Evolutionary conservation across 2,888 invertebrate genomes (phyloP).

Genomic region (Lycia hirtaria): DNA sequence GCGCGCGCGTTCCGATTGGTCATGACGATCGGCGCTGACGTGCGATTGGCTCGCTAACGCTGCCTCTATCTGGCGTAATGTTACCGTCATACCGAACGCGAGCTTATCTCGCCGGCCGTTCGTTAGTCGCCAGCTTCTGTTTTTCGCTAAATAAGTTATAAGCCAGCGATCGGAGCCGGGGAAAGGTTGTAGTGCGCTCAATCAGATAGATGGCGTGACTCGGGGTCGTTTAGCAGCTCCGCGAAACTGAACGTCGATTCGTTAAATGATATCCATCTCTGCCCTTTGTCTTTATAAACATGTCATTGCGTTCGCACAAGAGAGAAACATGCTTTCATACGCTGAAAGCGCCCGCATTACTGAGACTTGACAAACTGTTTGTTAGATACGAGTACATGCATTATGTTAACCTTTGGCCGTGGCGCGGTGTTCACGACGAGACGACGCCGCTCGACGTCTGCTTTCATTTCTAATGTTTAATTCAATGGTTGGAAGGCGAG

Average conservation of each 20-base stretch:
- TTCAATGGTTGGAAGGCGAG: conserved; percentile 37
- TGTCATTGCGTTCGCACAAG: conserved; percentile 72
- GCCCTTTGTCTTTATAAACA: conserved; percentile 83
- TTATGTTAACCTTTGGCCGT: conserved; percentile 53
- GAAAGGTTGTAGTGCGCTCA: conserved; percentile 70
- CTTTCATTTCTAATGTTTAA: conserved; percentile 29
- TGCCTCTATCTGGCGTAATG: conserved; percentile 72
- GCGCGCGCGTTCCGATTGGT: conserved; percentile 75
- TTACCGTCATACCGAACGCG: conserved; percentile 76
- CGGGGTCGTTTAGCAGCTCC: conserved; percentile 77
- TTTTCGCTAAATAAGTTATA: conserved; percentile 83
- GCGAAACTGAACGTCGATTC: conserved; percentile 80
- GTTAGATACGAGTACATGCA: conserved; percentile 53
- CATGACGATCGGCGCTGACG: conserved; percentile 76
- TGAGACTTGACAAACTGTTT: conserved; percentile 57
- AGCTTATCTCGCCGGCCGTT: conserved; percentile 67
- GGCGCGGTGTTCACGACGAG: conserved; percentile 35
- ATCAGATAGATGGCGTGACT: conserved; percentile 85
- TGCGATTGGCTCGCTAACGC: conserved; percentile 77
- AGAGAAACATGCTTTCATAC: conserved; percentile 65
- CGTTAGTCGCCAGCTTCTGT: conserved; percentile 80
- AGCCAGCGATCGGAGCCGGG: conserved; percentile 72
- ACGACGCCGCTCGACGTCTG: not conserved
- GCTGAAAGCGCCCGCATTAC: conserved; percentile 71
- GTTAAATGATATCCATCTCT: conserved; percentile 82